Conservation (phyloP, 2,888 invertebrate species). For the Sminthurides aquaticus region DNA sequence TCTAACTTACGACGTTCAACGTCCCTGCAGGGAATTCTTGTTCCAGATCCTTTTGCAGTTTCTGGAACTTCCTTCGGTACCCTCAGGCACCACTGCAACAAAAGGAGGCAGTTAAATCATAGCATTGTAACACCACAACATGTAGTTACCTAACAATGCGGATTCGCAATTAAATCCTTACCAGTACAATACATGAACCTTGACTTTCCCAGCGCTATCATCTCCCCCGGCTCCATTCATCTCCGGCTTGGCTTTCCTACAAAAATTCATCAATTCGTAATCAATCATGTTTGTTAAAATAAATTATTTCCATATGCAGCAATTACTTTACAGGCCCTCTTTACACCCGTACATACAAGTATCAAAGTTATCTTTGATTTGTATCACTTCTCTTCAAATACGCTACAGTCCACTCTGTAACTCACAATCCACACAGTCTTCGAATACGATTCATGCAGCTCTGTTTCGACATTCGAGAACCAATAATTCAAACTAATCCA, state of each 20-base stretch:
- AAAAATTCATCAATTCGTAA: neutral
- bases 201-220: constrained; percentile 8
- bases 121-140: neutral
- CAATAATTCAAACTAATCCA: too few species aligned
- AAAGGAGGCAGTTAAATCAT: neutral
- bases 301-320: neutral
- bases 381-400: too few species aligned
- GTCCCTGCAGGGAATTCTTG: constrained; percentile 28
- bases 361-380: too few species aligned
- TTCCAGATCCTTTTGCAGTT: constrained; percentile 38
- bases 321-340: neutral
- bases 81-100: constrained; percentile 39
- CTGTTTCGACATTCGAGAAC: too few species aligned
- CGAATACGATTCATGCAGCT: too few species aligned
- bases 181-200: constrained; percentile 19
- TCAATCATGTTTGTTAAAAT: neutral
- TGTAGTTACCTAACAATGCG: neutral
- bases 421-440: neutral
- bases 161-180: constrained; percentile 1
- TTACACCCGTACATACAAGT: too few species aligned
- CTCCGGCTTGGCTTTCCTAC: neutral
- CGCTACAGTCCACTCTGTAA: neutral
- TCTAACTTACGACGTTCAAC: constrained; percentile 35
- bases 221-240: neutral
- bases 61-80: constrained; percentile 35